These are phyloP conservation scores for Paratrypauchen microcephalus DNA, from an alignment of 2,797 vertebrate species.

Conservation along the genomic window DNA sequence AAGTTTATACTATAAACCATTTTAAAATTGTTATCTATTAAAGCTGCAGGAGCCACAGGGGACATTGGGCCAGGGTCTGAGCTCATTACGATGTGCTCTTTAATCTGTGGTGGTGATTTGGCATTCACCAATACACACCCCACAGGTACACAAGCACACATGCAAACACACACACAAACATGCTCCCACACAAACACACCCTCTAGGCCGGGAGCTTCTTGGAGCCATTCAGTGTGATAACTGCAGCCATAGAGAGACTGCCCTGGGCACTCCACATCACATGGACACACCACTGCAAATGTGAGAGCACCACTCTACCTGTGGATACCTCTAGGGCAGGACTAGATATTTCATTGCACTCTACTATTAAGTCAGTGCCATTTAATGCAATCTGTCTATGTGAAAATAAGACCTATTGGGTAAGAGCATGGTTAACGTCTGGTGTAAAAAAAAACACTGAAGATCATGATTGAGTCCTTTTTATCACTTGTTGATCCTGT, in stretches of 20 bases:
- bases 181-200: conserved; percentile 14
- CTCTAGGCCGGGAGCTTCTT: conserved; percentile 35
- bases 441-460: too few relatives aligned
- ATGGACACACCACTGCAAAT: conserved; percentile 19
- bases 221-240: conserved; percentile 45
- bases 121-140: conserved; percentile 28
- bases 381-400: not conserved
- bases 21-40: too few relatives aligned
- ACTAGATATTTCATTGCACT: not conserved
- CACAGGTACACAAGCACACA: not conserved
- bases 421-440: too few relatives aligned
- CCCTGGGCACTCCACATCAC: conserved; percentile 19
- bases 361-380: not conserved
- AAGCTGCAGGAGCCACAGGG: too few relatives aligned
- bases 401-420: not conserved
- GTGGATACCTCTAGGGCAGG: not conserved
- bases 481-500: too few relatives aligned
- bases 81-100: conserved; percentile 3
- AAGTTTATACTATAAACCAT: too few relatives aligned
- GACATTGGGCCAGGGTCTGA: too few relatives aligned
- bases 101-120: conserved; percentile 53
- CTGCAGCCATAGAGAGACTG: conserved; percentile 30
- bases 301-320: conserved; percentile 12
- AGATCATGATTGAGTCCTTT: too few relatives aligned
- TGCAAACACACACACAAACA: conserved; percentile 10